Evolutionary conservation across 1,140 invertebrate species (phyloP), one percentile per base, ranked within the genome.

Genomic region (Penaeus chinensis): DNA sequence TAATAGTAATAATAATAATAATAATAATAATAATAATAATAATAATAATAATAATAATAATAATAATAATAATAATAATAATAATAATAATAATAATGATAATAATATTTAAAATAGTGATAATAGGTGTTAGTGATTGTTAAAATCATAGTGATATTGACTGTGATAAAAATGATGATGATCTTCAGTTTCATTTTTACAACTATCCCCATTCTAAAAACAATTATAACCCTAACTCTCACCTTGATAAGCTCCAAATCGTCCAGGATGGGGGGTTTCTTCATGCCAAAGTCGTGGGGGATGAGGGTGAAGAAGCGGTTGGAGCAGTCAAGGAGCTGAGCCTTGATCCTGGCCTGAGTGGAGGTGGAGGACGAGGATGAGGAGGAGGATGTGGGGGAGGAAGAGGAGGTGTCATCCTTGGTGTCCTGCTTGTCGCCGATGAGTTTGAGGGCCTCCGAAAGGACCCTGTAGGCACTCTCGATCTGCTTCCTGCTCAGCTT

Each of bases 401-500:
- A 62, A 22, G 47, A 74, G 0, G n/a, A 76, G 63, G 63, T 54
- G 19, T 10, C 86, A 18, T 90, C 91, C 32, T 92, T 92, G 19
- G 92, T 92, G 18, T 92, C 92, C 82, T 94, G 92, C 10, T 77
- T 42, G 18, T 87, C 82, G 8, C 88, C 88, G 0, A 96, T 92
- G 18, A 96, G 91, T 60, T 94, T 92, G 90, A 96, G 95, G 24
- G 98, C 92, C 91, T 98, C 96, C 2, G 94, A 95, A 2, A 99
- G 92, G 27, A 98, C 95, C 63, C 92, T 92, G 91, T 96, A 99
- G 0, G 98, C 98, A 77, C 95, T 93, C 91, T 96, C 94, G 63
- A 99, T 95, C 93, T 99, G 98, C 88, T 95, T 95, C 91, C 96
- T 95, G 19, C 98, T 99, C 0, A 99, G 92, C 93, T 99, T 99